phyloP scores from a whole-genome alignment of 2,888 invertebrate genomes.

The Cryptocheilus praepositus region DNA sequence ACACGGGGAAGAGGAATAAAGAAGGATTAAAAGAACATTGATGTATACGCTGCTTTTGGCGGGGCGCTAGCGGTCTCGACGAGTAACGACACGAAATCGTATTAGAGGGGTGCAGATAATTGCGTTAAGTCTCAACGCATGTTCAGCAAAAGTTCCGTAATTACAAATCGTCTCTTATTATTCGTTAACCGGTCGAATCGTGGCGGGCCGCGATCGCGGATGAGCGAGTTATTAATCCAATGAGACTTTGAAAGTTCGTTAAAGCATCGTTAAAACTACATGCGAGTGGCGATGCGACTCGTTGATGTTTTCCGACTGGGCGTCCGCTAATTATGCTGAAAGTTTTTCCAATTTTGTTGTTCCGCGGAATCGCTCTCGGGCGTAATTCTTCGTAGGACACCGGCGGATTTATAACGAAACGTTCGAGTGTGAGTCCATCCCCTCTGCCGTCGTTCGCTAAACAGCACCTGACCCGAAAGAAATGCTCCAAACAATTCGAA shows the following conservation, averaged over 20 bases:
- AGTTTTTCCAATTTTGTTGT: too few species aligned
- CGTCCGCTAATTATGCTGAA: too few species aligned
- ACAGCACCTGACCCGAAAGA: too few species aligned
- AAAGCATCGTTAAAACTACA: conserved; percentile 1
- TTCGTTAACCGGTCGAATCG: not conserved
- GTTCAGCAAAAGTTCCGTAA: conserved; percentile 3
- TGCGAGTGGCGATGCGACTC: too few species aligned
- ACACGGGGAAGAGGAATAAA: not conserved
- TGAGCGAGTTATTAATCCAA: not conserved
- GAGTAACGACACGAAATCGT: not conserved
- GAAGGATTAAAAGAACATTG: not conserved
- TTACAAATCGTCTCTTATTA: conserved; percentile 5
- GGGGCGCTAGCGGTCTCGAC: not conserved
- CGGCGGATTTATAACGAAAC: too few species aligned
- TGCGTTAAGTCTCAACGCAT: not conserved
- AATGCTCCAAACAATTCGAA: too few species aligned
- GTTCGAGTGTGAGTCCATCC: too few species aligned
- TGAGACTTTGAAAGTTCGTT: not conserved
- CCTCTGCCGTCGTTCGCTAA: too few species aligned
- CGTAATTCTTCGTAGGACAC: too few species aligned
- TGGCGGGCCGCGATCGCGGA: not conserved
- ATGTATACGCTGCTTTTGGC: not conserved
- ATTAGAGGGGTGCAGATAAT: not conserved
- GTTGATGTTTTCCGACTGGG: too few species aligned
- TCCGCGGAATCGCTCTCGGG: too few species aligned